Evolutionary conservation across 2,888 invertebrate genomes (phyloP).

Genomic region (Ichneumon xanthorius): DNA sequence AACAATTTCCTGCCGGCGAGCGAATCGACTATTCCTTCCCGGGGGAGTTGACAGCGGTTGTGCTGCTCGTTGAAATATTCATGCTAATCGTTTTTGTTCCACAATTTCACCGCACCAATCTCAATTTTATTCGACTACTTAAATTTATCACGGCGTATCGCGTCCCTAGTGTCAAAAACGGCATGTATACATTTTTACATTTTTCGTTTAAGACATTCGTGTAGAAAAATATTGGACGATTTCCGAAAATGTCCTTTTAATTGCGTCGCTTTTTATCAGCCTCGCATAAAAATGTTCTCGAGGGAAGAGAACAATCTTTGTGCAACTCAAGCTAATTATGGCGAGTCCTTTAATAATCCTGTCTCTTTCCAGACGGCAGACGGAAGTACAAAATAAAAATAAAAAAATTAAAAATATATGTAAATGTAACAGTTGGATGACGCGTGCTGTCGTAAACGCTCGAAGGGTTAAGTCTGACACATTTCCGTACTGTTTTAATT

Average conservation of each 20-base stretch:
- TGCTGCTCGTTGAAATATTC: slow-evolving; percentile 37
- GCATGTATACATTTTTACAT: neutral
- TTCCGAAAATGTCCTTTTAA: neutral
- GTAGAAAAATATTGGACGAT: neutral
- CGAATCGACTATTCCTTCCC: slow-evolving; percentile 62
- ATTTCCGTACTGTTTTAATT: no score
- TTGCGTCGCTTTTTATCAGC: no score
- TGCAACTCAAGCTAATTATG: no score
- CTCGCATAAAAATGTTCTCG: no score
- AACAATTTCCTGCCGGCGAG: slow-evolving; percentile 34
- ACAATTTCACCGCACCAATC: slow-evolving; percentile 18
- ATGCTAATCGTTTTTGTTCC: slow-evolving; percentile 35
- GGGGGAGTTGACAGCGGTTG: slow-evolving; percentile 16
- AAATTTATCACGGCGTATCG: slow-evolving; percentile 1
- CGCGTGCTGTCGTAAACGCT: no score
- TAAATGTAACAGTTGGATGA: no score
- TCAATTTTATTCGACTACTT: slow-evolving; percentile 24
- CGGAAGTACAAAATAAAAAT: no score
- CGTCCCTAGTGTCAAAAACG: neutral
- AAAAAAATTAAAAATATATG: no score
- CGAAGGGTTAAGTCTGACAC: no score
- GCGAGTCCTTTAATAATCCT: no score
- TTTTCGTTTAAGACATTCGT: neutral
- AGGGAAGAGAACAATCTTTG: no score
- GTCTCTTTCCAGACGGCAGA: no score